A percentile compares a stretch with the other conserved stretches of the same genome.
Evolutionary conservation across 2,113 vertebrate species (phyloP).

Genomic region (Ageneiosus marmoratus): DNA sequence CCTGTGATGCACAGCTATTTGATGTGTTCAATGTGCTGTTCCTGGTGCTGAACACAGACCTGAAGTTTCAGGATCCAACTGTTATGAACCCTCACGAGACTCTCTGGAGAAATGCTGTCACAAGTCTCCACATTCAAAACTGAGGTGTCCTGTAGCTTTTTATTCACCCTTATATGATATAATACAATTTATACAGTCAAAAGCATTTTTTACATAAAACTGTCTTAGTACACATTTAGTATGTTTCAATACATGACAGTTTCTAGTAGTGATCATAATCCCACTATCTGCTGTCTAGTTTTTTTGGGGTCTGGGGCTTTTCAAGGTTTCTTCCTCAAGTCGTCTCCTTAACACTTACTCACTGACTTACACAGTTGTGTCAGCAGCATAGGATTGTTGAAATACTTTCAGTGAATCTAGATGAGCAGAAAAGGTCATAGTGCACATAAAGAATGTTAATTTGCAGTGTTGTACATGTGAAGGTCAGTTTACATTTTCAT

Average conservation of each 20-base stretch:
- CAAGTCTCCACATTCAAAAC: too few species aligned
- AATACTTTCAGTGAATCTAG: neutral
- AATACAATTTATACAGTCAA: neutral
- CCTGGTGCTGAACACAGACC: too few species aligned
- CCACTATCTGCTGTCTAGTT: neutral
- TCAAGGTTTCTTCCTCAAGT: neutral
- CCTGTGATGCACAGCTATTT: too few species aligned
- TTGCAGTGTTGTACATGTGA: neutral
- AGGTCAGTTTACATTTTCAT: neutral
- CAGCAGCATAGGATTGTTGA: neutral
- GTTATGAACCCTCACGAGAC: too few species aligned
- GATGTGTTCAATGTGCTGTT: too few species aligned
- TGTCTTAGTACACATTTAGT: neutral
- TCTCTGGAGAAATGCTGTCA: too few species aligned
- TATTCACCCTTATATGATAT: too few species aligned
- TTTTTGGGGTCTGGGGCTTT: neutral
- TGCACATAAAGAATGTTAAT: neutral
- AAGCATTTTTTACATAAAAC: neutral
- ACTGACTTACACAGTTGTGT: neutral
- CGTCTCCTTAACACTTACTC: neutral
- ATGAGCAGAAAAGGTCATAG: neutral
- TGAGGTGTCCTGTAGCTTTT: too few species aligned
- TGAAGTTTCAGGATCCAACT: too few species aligned
- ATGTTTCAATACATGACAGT: neutral
- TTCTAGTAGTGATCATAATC: neutral